Percentiles rank a stretch among this genome's conserved stretches.
phyloP scores from a whole-genome alignment of 2,113 vertebrate species.

The Bettongia penicillata region DNA sequence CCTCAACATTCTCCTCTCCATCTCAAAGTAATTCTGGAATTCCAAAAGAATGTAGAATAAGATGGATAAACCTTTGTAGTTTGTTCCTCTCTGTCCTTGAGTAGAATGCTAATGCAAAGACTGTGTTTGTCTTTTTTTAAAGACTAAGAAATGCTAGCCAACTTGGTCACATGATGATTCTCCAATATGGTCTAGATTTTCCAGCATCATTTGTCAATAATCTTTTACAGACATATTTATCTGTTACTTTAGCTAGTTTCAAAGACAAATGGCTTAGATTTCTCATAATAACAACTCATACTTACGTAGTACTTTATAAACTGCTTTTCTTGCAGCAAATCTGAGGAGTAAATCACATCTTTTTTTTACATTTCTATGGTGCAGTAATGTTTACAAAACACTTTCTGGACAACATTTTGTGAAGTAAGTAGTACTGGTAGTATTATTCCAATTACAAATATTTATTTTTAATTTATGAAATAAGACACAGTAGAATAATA shows the following conservation, averaged over 20 bases:
- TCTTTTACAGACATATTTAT: not conserved
- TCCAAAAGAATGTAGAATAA: not conserved
- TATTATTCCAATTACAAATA: not conserved
- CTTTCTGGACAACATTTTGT: not conserved
- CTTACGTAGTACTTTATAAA: not conserved
- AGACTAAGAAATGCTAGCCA: not conserved
- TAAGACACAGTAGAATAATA: not conserved
- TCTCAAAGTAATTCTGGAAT: not conserved
- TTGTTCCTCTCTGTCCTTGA: not conserved
- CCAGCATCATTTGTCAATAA: not conserved
- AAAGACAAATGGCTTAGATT: not conserved
- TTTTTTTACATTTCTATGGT: not conserved
- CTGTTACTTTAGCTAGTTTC: not conserved
- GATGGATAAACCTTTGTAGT: not conserved
- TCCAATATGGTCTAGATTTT: not conserved
- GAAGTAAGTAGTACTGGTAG: not conserved
- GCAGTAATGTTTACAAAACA: not conserved
- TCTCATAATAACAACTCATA: not conserved
- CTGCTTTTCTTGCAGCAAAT: not conserved
- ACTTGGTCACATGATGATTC: not conserved
- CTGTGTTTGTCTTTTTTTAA: not conserved
- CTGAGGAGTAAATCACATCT: not conserved
- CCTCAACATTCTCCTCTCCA: not conserved
- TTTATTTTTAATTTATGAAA: not conserved
- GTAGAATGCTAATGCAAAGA: not conserved